Evolutionary conservation across 2,113 vertebrate species (phyloP).

Genomic region (Sceloporus undulatus): DNA sequence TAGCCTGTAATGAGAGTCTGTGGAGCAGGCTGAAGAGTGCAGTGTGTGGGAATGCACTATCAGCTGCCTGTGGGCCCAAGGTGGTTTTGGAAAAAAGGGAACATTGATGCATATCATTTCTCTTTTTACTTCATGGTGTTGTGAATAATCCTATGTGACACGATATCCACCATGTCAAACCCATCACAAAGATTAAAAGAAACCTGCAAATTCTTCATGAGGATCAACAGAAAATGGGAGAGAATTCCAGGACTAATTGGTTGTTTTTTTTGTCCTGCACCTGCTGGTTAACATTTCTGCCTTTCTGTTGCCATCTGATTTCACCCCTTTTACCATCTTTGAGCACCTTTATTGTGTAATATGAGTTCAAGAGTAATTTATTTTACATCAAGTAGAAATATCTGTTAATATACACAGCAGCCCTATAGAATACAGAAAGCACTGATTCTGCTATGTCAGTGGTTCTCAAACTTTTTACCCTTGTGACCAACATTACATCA

Average conservation of each 20-base stretch:
- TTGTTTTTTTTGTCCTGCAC: neutral
- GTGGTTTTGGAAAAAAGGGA: neutral
- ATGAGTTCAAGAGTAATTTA: neutral
- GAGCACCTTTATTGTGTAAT: neutral
- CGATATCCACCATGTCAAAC: neutral
- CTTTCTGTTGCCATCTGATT: neutral
- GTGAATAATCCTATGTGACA: neutral
- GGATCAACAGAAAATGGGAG: neutral
- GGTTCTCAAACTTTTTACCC: too few relatives aligned
- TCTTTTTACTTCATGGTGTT: neutral
- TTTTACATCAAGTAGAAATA: neutral
- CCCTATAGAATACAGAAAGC: neutral
- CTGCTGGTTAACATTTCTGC: neutral
- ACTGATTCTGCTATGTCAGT: neutral
- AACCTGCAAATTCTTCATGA: neutral
- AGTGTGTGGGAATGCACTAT: too few relatives aligned
- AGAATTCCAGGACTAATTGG: neutral
- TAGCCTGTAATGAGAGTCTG: too few relatives aligned
- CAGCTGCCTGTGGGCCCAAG: too few relatives aligned
- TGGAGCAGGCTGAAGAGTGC: too few relatives aligned
- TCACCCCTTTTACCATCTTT: too few relatives aligned
- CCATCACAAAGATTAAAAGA: neutral
- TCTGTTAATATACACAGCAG: neutral
- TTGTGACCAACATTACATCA: too few relatives aligned
- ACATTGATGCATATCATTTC: neutral